Evolutionary conservation across 1,140 invertebrate genomes (phyloP).

Genomic region (Pseudomyrmex concolor): DNA sequence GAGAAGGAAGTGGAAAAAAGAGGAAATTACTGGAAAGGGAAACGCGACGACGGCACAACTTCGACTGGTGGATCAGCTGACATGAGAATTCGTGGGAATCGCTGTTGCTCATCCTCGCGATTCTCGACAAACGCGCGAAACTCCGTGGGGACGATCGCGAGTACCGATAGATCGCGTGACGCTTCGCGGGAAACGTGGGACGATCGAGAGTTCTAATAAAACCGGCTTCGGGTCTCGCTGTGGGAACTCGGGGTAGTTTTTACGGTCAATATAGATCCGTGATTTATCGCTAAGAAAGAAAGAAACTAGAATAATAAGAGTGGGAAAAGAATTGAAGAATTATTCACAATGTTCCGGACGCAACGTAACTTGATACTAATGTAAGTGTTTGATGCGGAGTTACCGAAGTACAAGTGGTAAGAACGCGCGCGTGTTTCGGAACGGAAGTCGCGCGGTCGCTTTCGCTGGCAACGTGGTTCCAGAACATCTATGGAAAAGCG

Average conservation of each 20-base stretch:
- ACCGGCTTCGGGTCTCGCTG: constrained; percentile 10
- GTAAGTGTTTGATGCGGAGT: background rate
- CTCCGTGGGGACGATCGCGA: constrained; percentile 40
- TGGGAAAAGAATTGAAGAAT: constrained; percentile 7
- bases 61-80: background rate
- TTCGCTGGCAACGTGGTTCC: constrained; percentile 14
- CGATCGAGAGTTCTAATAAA: background rate
- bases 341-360: background rate
- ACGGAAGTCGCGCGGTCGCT: constrained; percentile 34
- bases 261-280: constrained; percentile 34
- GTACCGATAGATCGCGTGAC: constrained; percentile 54
- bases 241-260: constrained; percentile 46
- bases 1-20: background rate
- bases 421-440: constrained; percentile 37
- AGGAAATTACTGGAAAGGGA: constrained; percentile 14
- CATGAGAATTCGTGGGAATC: constrained; percentile 57
- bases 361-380: background rate
- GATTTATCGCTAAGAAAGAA: constrained; percentile 31
- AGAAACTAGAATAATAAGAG: constrained; percentile 16
- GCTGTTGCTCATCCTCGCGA: constrained; percentile 30
- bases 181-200: constrained; percentile 14
- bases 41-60: background rate
- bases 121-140: background rate
- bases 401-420: background rate
- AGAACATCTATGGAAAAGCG: constrained; percentile 12